A percentile compares a stretch with the other conserved stretches of the same genome.
Evolutionary conservation across 2,888 invertebrate species (phyloP).

Genomic region (Ligdia adustata): DNA sequence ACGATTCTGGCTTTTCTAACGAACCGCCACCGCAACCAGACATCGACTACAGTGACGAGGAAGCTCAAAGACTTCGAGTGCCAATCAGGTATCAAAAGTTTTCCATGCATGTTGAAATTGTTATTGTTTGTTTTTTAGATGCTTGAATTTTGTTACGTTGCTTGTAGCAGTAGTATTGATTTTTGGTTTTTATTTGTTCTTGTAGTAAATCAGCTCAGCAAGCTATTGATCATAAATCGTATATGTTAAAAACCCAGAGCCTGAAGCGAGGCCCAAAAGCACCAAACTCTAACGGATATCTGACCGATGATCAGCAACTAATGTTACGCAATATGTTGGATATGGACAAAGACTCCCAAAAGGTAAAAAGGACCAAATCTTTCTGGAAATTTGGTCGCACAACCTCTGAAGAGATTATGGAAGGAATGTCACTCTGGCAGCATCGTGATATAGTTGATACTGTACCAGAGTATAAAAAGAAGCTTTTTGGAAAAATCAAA

Average conservation of each 20-base stretch:
- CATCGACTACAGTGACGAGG: slow-evolving; percentile 95
- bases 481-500: slow-evolving; percentile 73
- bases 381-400: slow-evolving; percentile 93
- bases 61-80: slow-evolving; percentile 86
- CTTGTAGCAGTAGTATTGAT: slow-evolving; percentile 54
- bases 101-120: slow-evolving; percentile 5
- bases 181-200: slow-evolving; percentile 57
- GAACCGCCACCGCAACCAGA: slow-evolving; percentile 95
- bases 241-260: slow-evolving; percentile 78
- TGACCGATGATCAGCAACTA: slow-evolving; percentile 83
- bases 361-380: slow-evolving; percentile 92
- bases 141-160: slow-evolving; percentile 50
- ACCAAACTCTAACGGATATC: slow-evolving; percentile 70
- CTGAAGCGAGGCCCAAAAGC: slow-evolving; percentile 68
- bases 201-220: slow-evolving; percentile 75
- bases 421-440: slow-evolving; percentile 94
- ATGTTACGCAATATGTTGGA: slow-evolving; percentile 78
- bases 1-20: slow-evolving; percentile 96
- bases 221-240: slow-evolving; percentile 65
- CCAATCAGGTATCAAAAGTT: slow-evolving; percentile 83
- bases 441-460: slow-evolving; percentile 93
- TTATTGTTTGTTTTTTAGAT: slow-evolving; percentile 19
- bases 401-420: slow-evolving; percentile 89
- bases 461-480: slow-evolving; percentile 80
- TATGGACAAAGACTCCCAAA: slow-evolving; percentile 85